phyloP scores from a whole-genome alignment of 2,113 vertebrate genomes.

The Cyprinodon tularosa region DNA sequence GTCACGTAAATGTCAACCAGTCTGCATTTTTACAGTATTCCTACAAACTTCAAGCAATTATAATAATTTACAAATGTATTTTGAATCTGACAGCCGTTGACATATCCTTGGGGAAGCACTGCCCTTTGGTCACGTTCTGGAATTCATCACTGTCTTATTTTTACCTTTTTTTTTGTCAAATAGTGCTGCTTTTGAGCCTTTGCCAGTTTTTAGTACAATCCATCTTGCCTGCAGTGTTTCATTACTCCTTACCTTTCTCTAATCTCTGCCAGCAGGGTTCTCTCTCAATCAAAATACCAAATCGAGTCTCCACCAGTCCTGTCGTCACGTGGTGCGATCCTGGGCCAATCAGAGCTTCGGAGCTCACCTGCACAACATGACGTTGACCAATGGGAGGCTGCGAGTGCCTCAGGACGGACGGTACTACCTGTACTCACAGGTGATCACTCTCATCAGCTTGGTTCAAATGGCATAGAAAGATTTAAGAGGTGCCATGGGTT shows the following conservation, averaged over 20 bases:
- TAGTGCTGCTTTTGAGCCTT: slow-evolving; percentile 1
- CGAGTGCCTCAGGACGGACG: slow-evolving; percentile 84
- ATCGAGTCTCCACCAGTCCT: slow-evolving; percentile 84
- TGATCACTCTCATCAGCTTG: slow-evolving; percentile 31
- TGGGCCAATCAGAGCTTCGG: slow-evolving; percentile 85
- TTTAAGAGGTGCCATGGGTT: neutral
- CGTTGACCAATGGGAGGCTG: slow-evolving; percentile 82
- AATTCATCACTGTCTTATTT: slow-evolving; percentile 3
- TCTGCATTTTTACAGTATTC: neutral
- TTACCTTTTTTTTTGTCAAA: neutral
- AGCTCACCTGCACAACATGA: slow-evolving; percentile 88
- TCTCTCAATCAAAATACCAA: slow-evolving; percentile 42
- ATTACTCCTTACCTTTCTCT: neutral
- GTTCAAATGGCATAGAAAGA: neutral
- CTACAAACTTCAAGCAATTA: neutral
- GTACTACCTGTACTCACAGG: slow-evolving; percentile 90
- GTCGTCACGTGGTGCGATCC: slow-evolving; percentile 81
- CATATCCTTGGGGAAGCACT: neutral
- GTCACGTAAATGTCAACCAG: neutral
- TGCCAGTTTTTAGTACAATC: neutral
- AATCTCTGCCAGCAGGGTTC: slow-evolving; percentile 26
- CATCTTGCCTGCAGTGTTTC: neutral
- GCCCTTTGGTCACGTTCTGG: neutral
- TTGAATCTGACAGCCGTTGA: neutral
- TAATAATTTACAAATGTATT: neutral